Percentiles rank a stretch among this genome's conserved stretches.
Conservation (phyloP, 23 tunicate species). For the Pegea sp. region DNA sequence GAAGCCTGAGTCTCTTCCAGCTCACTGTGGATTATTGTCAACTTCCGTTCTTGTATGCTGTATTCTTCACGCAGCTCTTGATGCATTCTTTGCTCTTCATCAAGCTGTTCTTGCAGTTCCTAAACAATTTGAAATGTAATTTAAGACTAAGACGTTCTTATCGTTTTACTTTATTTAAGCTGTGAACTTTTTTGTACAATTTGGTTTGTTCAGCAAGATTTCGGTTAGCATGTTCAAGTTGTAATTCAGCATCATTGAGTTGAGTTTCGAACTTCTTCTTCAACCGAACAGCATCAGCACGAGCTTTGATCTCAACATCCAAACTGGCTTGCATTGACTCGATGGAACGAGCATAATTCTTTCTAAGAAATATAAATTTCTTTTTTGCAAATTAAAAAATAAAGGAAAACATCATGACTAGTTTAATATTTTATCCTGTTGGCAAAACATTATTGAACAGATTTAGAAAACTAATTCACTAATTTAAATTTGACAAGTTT, state of each 20-base stretch:
- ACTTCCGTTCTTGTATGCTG: constrained; percentile 74
- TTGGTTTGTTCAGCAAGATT: constrained; percentile 72
- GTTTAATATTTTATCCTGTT: too few species aligned
- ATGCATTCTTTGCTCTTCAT: constrained; percentile 88
- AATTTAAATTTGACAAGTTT: too few species aligned
- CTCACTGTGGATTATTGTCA: constrained; percentile 53
- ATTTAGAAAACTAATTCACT: too few species aligned
- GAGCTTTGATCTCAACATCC: constrained; percentile 94
- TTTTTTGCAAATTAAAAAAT: neutral
- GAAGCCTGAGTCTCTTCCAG: constrained; percentile 66
- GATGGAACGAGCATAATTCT: constrained; percentile 82
- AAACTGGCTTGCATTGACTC: constrained; percentile 95
- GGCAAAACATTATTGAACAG: too few species aligned
- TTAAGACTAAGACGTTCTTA: neutral
- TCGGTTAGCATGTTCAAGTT: constrained; percentile 85
- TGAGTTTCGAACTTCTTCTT: constrained; percentile 96
- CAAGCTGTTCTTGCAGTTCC: constrained; percentile 96
- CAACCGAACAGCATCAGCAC: constrained; percentile 79
- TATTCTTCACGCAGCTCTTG: constrained; percentile 90
- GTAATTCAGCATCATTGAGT: constrained; percentile 79
- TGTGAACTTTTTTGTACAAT: constrained; percentile 49
- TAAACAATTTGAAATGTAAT: too few species aligned
- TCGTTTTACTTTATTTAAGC: constrained; percentile 48
- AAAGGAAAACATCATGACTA: too few species aligned
- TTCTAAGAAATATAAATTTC: constrained; percentile 31